These are phyloP conservation scores for Buceros bicornis DNA, from an alignment of 2,797 vertebrate species.

Conservation along the genomic window DNA sequence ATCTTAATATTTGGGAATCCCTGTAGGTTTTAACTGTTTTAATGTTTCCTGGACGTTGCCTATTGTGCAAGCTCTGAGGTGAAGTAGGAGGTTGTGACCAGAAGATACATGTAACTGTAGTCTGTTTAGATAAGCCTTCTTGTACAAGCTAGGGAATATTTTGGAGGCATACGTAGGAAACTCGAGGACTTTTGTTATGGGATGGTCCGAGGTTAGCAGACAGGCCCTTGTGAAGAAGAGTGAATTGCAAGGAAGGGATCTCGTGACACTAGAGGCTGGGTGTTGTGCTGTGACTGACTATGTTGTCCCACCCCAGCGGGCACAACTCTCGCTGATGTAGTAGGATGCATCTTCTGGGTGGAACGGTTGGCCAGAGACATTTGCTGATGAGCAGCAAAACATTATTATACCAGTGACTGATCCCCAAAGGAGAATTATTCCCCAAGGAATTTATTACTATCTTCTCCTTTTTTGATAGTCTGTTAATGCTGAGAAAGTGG, in stretches of 20 bases:
- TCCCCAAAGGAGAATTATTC: not conserved
- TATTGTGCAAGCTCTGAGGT: not conserved
- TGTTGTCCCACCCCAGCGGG: not conserved
- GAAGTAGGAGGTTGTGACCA: not conserved
- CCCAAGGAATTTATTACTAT: not conserved
- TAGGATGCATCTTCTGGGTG: fast-evolving
- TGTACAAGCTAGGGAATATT: not conserved
- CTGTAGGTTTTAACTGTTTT: not conserved
- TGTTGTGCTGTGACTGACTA: not conserved
- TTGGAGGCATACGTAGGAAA: not conserved
- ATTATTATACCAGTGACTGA: not conserved
- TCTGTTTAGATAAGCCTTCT: not conserved
- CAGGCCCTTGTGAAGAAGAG: not conserved
- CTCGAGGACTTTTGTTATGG: not conserved
- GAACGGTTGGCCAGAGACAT: not conserved
- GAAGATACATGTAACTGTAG: not conserved
- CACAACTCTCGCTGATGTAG: not conserved
- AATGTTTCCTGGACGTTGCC: not conserved
- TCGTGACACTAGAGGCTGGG: not conserved
- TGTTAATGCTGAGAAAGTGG: not conserved
- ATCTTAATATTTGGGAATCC: not conserved
- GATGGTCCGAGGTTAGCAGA: not conserved
- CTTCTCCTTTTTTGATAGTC: not conserved
- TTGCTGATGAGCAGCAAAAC: not conserved
- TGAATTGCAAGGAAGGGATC: not conserved